phyloP scores from a whole-genome alignment of 2,797 vertebrate genomes.

The Oophaga sylvatica region DNA sequence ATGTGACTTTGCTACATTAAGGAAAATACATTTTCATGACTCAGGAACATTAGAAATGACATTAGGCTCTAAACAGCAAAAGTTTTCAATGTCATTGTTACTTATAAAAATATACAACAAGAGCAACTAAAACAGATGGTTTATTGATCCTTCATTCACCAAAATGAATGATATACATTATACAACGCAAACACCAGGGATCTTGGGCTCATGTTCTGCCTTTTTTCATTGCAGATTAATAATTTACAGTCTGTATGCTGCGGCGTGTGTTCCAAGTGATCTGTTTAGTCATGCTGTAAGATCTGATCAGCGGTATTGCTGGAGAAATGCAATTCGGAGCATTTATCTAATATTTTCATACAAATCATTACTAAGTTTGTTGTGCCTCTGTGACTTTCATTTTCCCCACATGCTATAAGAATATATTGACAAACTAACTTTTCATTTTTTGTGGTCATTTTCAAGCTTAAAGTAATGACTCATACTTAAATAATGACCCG shows the following conservation, averaged over 20 bases:
- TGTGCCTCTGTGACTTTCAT: not conserved
- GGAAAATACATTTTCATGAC: not conserved
- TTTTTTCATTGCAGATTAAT: constrained; percentile 12
- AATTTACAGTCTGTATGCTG: not conserved
- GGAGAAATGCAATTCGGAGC: not conserved
- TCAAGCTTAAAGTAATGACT: too few species aligned
- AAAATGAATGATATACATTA: constrained; percentile 1
- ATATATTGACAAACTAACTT: not conserved
- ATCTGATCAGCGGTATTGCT: not conserved
- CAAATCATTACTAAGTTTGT: not conserved
- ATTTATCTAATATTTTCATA: not conserved
- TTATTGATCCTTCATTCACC: not conserved
- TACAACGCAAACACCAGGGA: not conserved
- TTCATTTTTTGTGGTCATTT: too few species aligned
- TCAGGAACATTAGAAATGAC: not conserved
- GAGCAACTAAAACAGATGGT: constrained; percentile 19
- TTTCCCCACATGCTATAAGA: not conserved
- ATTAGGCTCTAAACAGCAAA: not conserved
- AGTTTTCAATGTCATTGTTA: constrained; percentile 17
- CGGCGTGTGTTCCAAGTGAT: constrained; percentile 1
- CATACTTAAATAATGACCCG: too few species aligned
- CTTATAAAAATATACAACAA: not conserved
- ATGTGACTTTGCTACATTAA: not conserved
- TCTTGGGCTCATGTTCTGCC: not conserved
- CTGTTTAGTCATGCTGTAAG: not conserved